Conservation (phyloP, 2,888 invertebrate genomes). For the Halictus quadricinctus region DNA sequence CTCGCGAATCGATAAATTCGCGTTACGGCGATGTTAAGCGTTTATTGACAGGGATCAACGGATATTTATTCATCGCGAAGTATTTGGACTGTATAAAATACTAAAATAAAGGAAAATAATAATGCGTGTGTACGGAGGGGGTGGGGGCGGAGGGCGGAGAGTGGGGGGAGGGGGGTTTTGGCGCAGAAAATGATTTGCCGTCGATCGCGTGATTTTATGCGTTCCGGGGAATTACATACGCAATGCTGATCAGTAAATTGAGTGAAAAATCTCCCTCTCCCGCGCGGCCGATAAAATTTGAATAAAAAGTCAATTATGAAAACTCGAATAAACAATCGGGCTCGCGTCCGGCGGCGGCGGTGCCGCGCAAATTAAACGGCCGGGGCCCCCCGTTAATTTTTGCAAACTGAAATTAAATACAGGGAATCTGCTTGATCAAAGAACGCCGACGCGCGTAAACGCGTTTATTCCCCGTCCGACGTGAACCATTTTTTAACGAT, state of each 20-base stretch:
- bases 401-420: constrained; percentile 20
- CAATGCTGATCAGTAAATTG: constrained; percentile 14
- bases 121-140: neutral
- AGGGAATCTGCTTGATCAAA: neutral
- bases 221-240: neutral
- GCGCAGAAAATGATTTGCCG: neutral
- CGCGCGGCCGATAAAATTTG: neutral
- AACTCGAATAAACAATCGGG: constrained; percentile 4
- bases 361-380: constrained; percentile 7
- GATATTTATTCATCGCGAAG: neutral
- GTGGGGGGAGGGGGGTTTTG: neutral
- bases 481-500: constrained; percentile 16
- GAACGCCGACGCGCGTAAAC: constrained; percentile 9
- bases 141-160: neutral
- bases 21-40: constrained; percentile 7
- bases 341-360: neutral
- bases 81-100: constrained; percentile 3
- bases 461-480: constrained; percentile 8
- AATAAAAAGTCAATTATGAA: constrained; percentile 13
- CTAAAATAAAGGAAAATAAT: constrained; percentile 12
- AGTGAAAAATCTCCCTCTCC: neutral
- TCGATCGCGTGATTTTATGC: neutral
- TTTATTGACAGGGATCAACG: neutral
- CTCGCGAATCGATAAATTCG: neutral
- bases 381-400: constrained; percentile 5